Base-by-base conservation (phyloP, 2,797 vertebrate species). In the Enteromius viviparus region DNA sequence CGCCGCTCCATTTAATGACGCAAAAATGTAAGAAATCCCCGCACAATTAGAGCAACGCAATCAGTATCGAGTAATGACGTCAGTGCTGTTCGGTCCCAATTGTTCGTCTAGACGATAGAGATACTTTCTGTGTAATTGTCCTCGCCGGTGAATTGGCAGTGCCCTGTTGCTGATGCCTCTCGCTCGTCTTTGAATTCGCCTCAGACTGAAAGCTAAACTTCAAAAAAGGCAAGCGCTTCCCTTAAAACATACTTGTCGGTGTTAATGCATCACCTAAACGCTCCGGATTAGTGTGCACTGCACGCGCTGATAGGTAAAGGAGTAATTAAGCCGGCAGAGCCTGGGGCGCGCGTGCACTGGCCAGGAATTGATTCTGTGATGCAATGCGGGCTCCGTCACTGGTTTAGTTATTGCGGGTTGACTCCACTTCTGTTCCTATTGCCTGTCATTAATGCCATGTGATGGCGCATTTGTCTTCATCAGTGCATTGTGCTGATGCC, bases 321-420 rank as follows among this genome's bases (percentile, higher is more conserved):
- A 51, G 70, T 74, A 82, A 85, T 87, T 77, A 76, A 85, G 65
- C 86, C 69, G 80, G 55, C 70, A 72, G 77, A 83, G 91, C 90
- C 91, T 88, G 91, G 90, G 88, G 90, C 89, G 86, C 89, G 86
- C 91, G 90, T 89, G 91, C 89, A 91, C 91, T 82, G 80, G 89
- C 88, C 89, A 91, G 87, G 90, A 90, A 90, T 91, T 90, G 91
- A 92, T 92, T 93, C 93, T 91, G 92, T 95, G 94, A 94, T 95
- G 94, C 94, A 95, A 94, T 95, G 94, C 94, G 94, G 94, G 93
- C 93, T 91, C 89, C 79, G 89, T 87, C 89, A 89, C 87, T 88
- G 86, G 85, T 87, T 88, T 89, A 83, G 65, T 70, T 77, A 45
- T 37, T 60, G 80, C 66, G 72, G 80, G 68, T 78, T 85, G 58